Percentiles rank a stretch among this genome's conserved stretches.
Conservation (phyloP, 2,797 vertebrate species). For the Hozukius guyotensis region DNA sequence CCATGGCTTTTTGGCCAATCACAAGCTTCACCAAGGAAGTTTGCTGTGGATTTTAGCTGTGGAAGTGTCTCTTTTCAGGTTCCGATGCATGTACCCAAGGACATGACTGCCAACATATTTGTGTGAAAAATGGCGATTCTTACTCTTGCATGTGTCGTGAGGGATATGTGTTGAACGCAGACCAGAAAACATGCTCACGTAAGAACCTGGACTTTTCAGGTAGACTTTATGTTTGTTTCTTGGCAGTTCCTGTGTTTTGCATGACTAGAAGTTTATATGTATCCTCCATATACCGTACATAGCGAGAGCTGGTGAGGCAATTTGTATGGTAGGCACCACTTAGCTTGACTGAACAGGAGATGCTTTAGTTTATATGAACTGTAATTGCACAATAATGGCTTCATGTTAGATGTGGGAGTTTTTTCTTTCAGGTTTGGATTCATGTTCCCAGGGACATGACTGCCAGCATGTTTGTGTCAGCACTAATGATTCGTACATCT, state of each 20-base stretch:
- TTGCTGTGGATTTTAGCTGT: too few species aligned
- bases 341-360: background rate
- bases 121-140: too few species aligned
- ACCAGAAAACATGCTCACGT: constrained; percentile 82
- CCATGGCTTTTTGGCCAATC: too few species aligned
- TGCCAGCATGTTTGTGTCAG: constrained; percentile 81
- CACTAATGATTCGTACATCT: constrained; percentile 61
- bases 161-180: constrained; percentile 80
- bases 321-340: background rate
- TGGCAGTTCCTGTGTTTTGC: background rate
- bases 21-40: too few species aligned
- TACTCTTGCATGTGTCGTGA: too few species aligned
- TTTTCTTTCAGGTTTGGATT: constrained; percentile 61
- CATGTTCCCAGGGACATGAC: constrained; percentile 70
- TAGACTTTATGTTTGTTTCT: background rate
- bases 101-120: too few species aligned
- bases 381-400: background rate
- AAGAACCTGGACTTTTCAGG: constrained; percentile 52
- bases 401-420: background rate
- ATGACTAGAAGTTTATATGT: background rate
- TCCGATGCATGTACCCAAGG: too few species aligned
- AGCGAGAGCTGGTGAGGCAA: background rate
- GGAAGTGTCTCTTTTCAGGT: too few species aligned
- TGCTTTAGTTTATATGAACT: background rate
- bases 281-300: background rate